These are phyloP conservation scores for Cylindroiulus punctatus DNA, from an alignment of 2,888 invertebrate genomes.

Conservation along the genomic window DNA sequence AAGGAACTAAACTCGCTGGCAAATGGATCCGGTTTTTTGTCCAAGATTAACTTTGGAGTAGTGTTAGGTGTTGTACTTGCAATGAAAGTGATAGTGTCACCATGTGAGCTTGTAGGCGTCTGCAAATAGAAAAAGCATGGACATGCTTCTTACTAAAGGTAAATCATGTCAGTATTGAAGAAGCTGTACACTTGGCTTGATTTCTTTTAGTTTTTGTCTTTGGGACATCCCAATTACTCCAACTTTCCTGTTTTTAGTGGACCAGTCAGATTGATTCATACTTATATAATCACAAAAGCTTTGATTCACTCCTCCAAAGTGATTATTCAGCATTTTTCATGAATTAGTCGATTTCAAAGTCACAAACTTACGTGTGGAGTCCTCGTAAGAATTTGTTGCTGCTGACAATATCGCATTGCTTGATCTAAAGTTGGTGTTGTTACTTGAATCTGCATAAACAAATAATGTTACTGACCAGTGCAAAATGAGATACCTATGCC, in stretches of 20 bases:
- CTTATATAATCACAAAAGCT: too few relatives aligned
- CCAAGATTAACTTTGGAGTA: neutral
- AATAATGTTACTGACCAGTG: neutral
- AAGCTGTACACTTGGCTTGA: too few relatives aligned
- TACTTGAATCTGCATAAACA: slow-evolving; percentile 58
- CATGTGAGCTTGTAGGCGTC: neutral
- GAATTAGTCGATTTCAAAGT: neutral
- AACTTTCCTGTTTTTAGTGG: neutral
- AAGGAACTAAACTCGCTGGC: slow-evolving; percentile 1
- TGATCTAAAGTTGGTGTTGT: slow-evolving; percentile 62
- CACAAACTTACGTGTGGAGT: slow-evolving; percentile 30
- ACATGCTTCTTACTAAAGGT: neutral
- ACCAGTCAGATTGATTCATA: too few relatives aligned
- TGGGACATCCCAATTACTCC: too few relatives aligned
- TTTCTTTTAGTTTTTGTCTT: too few relatives aligned
- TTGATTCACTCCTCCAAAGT: too few relatives aligned
- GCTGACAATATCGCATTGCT: slow-evolving; percentile 64
- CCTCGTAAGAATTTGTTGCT: slow-evolving; percentile 58
- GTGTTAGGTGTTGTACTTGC: neutral
- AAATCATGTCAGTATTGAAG: neutral
- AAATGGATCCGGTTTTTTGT: neutral
- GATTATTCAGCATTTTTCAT: too few relatives aligned
- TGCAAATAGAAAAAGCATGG: neutral
- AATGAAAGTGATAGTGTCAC: neutral
- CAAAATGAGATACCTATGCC: too few relatives aligned